phyloP scores from a whole-genome alignment of 1,140 invertebrate species.

The Ceratosolen fusciceps region DNA sequence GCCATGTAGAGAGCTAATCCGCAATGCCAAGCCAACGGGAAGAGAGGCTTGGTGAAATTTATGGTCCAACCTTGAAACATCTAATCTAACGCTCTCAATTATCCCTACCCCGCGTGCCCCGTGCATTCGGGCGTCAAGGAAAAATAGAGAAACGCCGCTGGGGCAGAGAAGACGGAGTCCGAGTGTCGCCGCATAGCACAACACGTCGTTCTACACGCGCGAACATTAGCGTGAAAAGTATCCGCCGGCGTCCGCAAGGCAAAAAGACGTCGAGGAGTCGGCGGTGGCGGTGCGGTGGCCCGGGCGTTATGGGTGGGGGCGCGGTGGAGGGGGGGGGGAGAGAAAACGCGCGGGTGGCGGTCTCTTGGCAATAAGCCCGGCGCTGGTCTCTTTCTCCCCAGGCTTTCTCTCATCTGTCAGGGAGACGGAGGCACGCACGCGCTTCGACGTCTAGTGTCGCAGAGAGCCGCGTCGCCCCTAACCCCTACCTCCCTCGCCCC shows the following conservation, averaged over 20 bases:
- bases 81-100: conserved; percentile 9
- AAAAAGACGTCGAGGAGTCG: conserved; percentile 17
- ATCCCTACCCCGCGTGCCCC: neutral
- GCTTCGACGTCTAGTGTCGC: too few species aligned
- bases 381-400: conserved; percentile 39
- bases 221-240: conserved; percentile 36
- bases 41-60: neutral
- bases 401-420: neutral
- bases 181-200: neutral
- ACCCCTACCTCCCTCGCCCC: conserved; percentile 37
- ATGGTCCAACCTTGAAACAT: conserved; percentile 28
- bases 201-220: conserved; percentile 35
- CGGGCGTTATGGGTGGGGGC: neutral
- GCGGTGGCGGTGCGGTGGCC: neutral
- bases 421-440: too few species aligned
- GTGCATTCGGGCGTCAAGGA: neutral
- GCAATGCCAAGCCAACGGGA: neutral
- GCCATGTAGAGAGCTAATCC: neutral
- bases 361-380: conserved; percentile 53
- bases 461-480: too few species aligned
- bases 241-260: neutral
- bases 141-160: conserved; percentile 10
- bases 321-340: neutral
- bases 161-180: neutral
- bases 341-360: conserved; percentile 23